phyloP scores from a whole-genome alignment of 2,888 invertebrate genomes.

The Mesochorus sp. region DNA sequence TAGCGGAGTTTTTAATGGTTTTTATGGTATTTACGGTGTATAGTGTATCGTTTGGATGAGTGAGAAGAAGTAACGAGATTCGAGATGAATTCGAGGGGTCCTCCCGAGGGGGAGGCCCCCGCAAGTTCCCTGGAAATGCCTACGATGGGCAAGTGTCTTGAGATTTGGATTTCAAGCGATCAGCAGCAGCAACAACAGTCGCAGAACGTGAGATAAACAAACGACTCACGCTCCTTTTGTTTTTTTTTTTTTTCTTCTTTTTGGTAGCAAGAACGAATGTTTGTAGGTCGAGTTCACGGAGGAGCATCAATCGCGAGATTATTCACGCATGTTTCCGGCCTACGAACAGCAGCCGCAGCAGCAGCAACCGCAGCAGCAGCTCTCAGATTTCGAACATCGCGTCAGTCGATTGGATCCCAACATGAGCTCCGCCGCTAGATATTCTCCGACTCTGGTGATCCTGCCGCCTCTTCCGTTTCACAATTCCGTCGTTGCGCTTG shows the following conservation, averaged over 20 bases:
- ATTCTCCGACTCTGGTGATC: constrained; percentile 83
- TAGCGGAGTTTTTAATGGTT: too few relatives aligned
- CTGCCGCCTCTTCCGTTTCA: constrained; percentile 78
- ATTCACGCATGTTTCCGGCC: constrained; percentile 77
- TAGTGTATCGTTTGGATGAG: too few relatives aligned
- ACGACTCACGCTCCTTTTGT: too few relatives aligned
- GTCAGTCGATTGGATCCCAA: constrained; percentile 82
- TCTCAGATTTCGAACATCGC: constrained; percentile 79
- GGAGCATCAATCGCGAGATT: constrained; percentile 77
- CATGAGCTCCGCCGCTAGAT: constrained; percentile 85
- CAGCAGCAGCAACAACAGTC: too few relatives aligned
- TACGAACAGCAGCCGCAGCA: too few relatives aligned
- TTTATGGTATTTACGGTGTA: too few relatives aligned
- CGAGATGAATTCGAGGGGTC: constrained; percentile 80
- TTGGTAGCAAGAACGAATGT: background rate
- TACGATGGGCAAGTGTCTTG: constrained; percentile 74
- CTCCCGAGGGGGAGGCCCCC: constrained; percentile 82
- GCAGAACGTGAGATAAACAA: too few relatives aligned
- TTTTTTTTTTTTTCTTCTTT: background rate
- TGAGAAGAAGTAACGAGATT: constrained; percentile 15
- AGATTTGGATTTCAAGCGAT: constrained; percentile 71
- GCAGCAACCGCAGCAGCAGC: too few relatives aligned
- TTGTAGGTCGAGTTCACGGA: constrained; percentile 79
- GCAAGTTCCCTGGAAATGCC: constrained; percentile 75
- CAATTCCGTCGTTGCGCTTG: constrained; percentile 78